Evolutionary conservation across 1,140 invertebrate species (phyloP).

Genomic region (Oreohelix idahoensis): DNA sequence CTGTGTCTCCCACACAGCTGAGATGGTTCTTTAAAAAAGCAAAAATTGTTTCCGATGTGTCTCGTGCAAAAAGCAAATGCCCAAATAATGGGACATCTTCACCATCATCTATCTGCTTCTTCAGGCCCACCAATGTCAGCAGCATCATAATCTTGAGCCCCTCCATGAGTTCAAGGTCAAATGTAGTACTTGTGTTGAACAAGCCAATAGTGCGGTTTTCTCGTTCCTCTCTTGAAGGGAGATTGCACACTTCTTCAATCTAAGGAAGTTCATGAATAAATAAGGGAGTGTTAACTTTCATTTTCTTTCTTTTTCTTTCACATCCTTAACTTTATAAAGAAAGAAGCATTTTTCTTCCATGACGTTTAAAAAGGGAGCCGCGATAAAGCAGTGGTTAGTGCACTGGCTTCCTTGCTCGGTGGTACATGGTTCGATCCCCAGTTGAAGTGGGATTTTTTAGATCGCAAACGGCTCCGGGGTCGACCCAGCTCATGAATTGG

Average conservation of each 20-base stretch:
- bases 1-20: slow-evolving; percentile 73
- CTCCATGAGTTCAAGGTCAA: slow-evolving; percentile 75
- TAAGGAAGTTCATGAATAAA: slow-evolving; percentile 31
- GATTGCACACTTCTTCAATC: slow-evolving; percentile 63
- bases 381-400: too few species aligned
- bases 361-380: too few species aligned
- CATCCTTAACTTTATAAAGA: too few species aligned
- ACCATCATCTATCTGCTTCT: slow-evolving; percentile 61
- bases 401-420: too few species aligned
- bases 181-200: slow-evolving; percentile 71
- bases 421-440: too few species aligned
- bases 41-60: slow-evolving; percentile 71
- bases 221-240: slow-evolving; percentile 61
- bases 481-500: too few species aligned
- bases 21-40: slow-evolving; percentile 74
- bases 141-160: slow-evolving; percentile 76
- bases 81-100: slow-evolving; percentile 73
- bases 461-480: too few species aligned
- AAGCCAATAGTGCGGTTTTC: slow-evolving; percentile 64
- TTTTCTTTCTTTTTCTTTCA: neutral
- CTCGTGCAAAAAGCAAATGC: slow-evolving; percentile 74
- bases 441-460: too few species aligned
- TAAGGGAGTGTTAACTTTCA: neutral
- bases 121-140: slow-evolving; percentile 69
- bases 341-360: too few species aligned